Evolutionary conservation across 2,888 invertebrate genomes (phyloP).

Genomic region (Athripsodes cinereus): DNA sequence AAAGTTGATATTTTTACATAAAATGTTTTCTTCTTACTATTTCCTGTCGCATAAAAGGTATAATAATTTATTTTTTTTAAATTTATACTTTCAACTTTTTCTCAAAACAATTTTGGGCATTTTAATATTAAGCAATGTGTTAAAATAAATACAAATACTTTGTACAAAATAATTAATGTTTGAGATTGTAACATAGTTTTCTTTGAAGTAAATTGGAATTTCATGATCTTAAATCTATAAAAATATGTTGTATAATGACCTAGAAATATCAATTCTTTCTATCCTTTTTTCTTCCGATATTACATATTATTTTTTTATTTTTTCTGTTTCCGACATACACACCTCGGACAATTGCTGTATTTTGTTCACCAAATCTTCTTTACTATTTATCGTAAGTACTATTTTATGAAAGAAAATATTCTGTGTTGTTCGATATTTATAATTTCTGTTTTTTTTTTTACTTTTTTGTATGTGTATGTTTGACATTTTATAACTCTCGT

Average conservation of each 20-base stretch:
- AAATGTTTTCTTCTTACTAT: too few species aligned
- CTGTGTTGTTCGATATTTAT: slow-evolving; percentile 4
- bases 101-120: too few species aligned
- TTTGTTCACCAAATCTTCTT: slow-evolving; percentile 26
- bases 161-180: too few species aligned
- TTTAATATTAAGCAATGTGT: too few species aligned
- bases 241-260: background rate
- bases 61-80: too few species aligned
- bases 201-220: too few species aligned
- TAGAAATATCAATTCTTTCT: slow-evolving; percentile 3
- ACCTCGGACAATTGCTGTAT: slow-evolving; percentile 27
- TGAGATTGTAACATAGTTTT: background rate
- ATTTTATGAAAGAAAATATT: slow-evolving; percentile 5
- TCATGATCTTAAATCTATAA: too few species aligned
- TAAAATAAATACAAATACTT: too few species aligned
- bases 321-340: slow-evolving; percentile 28
- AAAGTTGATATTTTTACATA: too few species aligned
- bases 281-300: slow-evolving; percentile 11
- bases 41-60: too few species aligned
- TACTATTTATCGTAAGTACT: slow-evolving; percentile 26
- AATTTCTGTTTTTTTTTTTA: background rate
- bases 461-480: background rate
- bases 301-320: slow-evolving; percentile 23
- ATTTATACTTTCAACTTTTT: too few species aligned
- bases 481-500: background rate